Base-by-base conservation (phyloP, 2,113 vertebrate species). In the Camelus dromedarius region DNA sequence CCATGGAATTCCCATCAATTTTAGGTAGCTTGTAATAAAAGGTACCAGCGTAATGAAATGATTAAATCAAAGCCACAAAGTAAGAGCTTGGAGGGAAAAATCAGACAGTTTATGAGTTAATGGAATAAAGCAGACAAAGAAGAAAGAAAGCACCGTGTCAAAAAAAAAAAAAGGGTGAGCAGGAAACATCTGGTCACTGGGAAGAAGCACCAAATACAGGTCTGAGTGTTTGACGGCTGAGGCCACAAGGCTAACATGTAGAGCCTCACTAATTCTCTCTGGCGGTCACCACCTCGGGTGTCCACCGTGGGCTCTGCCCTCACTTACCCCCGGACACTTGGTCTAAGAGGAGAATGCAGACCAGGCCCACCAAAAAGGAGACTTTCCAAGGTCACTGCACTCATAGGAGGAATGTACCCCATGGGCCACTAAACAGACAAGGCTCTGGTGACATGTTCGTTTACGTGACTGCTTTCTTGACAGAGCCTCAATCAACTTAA, bases 201-300 rank as follows among this genome's bases (percentile, higher is more conserved):
- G 42, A 32, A 54, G 24, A 20, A 73, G 16, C 26, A 69, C 4
- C 22, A 26, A 48, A 32, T 3, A 32, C 0, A 9, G 12, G 2
- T 2, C 30, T 32, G 67, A 30, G 3, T n/a, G 26, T 14, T 3
- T 26, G 28, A 58, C 19, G 32, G 52, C n/a, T 18, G 1, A 26
- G 24, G 35, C 16, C 54, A 19, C 22, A 54, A 50, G 30, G n/a
- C 46, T 52, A 76, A 19, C 8, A 10, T 5, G 3, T 10, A 46
- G 2, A 42, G 2, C 6, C 19, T 10, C 10, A 2, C 1, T 1
- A 30, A n/a, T 11, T 38, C 2, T 19, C 3, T 19, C 2, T n/a
- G 0, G 7, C 26, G 19, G 6, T 10, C 32, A 20, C 16, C 3
- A 9, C 22, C 30, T 7, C 9, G 22, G 19, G 4, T 15, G 24